A percentile compares a stretch with the other conserved stretches of the same genome.
Conservation (phyloP, 2,888 invertebrate genomes). For the Aethes cnicana region DNA sequence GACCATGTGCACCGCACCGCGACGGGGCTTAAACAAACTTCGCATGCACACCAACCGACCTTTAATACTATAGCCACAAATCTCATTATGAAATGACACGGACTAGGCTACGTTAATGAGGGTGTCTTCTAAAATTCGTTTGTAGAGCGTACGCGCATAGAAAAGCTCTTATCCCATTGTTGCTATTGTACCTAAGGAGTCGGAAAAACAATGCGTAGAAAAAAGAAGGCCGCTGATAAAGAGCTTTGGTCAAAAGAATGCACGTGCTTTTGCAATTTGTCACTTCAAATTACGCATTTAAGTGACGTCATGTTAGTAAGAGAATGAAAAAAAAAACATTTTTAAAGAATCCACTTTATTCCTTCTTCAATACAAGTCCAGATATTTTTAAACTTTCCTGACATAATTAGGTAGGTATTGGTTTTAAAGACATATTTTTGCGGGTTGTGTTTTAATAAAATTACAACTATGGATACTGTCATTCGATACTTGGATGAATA, state of each 20-base stretch:
- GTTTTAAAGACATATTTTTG: no score
- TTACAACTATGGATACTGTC: background rate
- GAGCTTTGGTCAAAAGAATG: slow-evolving; percentile 51
- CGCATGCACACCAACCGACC: slow-evolving; percentile 33
- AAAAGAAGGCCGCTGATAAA: slow-evolving; percentile 55
- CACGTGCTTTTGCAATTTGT: slow-evolving; percentile 40
- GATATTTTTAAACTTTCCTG: background rate
- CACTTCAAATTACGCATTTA: slow-evolving; percentile 19
- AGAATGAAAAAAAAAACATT: slow-evolving; percentile 6
- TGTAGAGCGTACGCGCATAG: slow-evolving; percentile 75
- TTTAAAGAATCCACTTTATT: slow-evolving; percentile 13
- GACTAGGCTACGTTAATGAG: slow-evolving; percentile 38
- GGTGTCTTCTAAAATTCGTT: slow-evolving; percentile 54
- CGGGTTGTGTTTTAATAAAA: background rate
- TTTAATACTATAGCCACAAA: slow-evolving; percentile 34
- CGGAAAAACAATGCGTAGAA: slow-evolving; percentile 58
- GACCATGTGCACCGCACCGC: slow-evolving; percentile 78
- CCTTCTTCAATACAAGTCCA: background rate
- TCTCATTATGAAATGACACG: slow-evolving; percentile 36
- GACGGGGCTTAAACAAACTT: slow-evolving; percentile 59
- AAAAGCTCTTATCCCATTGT: slow-evolving; percentile 66
- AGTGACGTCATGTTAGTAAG: background rate
- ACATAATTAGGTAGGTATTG: no score
- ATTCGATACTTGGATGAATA: no score
- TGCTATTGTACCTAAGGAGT: slow-evolving; percentile 61